phyloP scores from a whole-genome alignment of 2,113 vertebrate species.

The Ibidorhyncha struthersii region DNA sequence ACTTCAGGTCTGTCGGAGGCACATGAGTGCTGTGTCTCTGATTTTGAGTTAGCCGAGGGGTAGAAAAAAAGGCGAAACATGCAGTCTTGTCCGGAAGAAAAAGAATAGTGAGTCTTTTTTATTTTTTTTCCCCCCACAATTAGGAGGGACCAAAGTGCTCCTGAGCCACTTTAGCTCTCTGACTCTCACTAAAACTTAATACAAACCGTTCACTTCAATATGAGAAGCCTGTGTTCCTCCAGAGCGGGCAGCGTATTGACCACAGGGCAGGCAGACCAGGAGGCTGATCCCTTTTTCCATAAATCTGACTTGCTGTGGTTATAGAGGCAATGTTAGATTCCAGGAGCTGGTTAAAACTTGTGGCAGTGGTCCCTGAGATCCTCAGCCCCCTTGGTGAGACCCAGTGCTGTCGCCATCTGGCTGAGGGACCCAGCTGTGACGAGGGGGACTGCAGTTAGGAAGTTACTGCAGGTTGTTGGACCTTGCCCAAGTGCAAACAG shows the following conservation, averaged over 20 bases:
- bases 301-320: not conserved
- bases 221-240: not conserved
- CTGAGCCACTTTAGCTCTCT: not conserved
- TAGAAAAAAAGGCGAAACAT: not conserved
- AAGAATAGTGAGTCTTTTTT: not conserved
- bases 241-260: not conserved
- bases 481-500: not conserved
- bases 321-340: not conserved
- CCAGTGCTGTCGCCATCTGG: fast-evolving
- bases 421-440: not conserved
- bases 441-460: not conserved
- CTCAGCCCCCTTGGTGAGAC: not conserved
- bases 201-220: not conserved
- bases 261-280: not conserved
- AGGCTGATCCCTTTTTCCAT: not conserved
- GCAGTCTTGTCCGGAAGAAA: not conserved
- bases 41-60: not conserved
- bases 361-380: fast-evolving
- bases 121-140: not conserved
- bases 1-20: not conserved
- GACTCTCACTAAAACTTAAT: not conserved
- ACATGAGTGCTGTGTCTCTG: not conserved
- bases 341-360: not conserved
- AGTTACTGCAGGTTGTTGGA: not conserved
- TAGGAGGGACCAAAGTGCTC: not conserved